Base-by-base conservation (phyloP, 2,797 vertebrate species). In the Danio albolineatus region DNA sequence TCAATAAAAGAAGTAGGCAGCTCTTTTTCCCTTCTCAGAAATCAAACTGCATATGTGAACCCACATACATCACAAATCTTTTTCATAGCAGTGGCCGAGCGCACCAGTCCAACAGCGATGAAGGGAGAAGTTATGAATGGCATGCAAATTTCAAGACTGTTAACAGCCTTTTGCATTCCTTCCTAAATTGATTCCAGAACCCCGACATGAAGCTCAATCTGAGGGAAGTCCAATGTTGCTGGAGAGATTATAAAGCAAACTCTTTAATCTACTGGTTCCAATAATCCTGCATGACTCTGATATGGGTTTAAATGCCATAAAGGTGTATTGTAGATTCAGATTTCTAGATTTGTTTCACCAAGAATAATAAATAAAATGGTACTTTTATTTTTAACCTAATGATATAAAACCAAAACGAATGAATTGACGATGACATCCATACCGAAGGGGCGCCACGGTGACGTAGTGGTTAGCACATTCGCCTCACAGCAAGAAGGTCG, bases 131-230 rank as follows among this genome's bases (percentile, higher is more conserved):
- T 57, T 76, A 74, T 83, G 74, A 56, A 69, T 70, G 39, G 75
- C 56, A 80, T 81, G 79, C 53, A 66, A 76, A 73, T 77, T 66
- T 80, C 64, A 79, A 66, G 66, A 43, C 67, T 54, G 65, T 79
- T 74, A 77, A 70, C 71, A 64, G 61, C 57, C 49, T 46, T 48
- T 76, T 44, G 61, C 84, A 85, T 86, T 86, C 85, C 80, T 75
- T 19, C 46, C 13, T 51, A 85, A 83, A 86, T 86, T 85, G 79
- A 78, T 82, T 86, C 85, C 84, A 86, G 85, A 85, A 53, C 7
- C 76, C 59, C 28, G 64, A 44, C 59, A 67, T 67, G 46, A 65
- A 74, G 51, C 79, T 74, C 76, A 69, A 71, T 70, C 73, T 65
- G 56, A 77, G 56, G 38, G 39, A 82, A 83, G 76, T 72, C 54